Base-by-base conservation (phyloP, 2,888 invertebrate species). In the Silvanus unidentatus region DNA sequence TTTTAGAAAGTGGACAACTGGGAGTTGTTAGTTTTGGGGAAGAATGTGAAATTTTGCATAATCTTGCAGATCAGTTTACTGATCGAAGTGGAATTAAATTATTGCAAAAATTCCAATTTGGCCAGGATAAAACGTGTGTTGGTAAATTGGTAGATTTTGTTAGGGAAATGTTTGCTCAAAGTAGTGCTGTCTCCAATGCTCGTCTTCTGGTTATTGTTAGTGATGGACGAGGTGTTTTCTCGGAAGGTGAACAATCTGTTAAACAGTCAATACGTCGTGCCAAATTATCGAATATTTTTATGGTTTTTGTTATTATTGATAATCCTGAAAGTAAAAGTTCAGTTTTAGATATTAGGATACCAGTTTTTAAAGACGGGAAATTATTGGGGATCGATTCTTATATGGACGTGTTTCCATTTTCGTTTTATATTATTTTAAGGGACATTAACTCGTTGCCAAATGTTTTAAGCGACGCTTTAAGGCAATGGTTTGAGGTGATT, bases 401-500 rank as follows among this genome's bases (percentile, higher is more conserved):
- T 69, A 82, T 99, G 76, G 96, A 97, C 62, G 81, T 81, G 39
- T 99, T 99, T 72, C 99, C 99, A 1, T 99, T 99, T 71, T 96
- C 97, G 0, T 98, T 93, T 76, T 99, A 99, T 71, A 80, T 99
- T 39, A 88, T 99, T 60, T 78, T 99, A 16, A 75, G 92, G 46
- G 93, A 98, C 65, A 84, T 97, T 60, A 82, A 84, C 49, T 84
- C 87, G 16, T 73, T 99, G 46, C 98, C 99, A 0, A 77, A 81
- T 28, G 91, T 96, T 1, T 75, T 99, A 16, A 92, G 97, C 58
- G 97, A 99, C 69, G 97, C 98, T 1, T 76, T 99, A 49, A 75
- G 97, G 45, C 98, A 99, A 67, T 99, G 99, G 99, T 99, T 99
- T 70, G 98, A 99, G 75, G 75, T 98, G 48, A 91, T 96, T 10